phyloP scores from a whole-genome alignment of 2,797 vertebrate species.

The Hemibagrus guttatus region DNA sequence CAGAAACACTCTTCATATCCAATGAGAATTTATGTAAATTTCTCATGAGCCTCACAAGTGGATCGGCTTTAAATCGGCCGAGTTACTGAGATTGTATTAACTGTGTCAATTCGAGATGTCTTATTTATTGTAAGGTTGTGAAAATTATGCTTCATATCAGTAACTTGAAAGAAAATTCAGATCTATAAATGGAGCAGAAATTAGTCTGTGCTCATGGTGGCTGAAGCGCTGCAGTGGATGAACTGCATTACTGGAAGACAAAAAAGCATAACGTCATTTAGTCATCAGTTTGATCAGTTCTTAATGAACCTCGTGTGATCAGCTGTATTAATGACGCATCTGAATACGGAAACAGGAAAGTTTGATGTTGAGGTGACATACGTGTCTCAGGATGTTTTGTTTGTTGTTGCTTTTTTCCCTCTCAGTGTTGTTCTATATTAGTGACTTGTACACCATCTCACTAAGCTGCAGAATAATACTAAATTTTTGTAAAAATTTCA shows the following conservation, averaged over 20 bases:
- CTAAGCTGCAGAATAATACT: not conserved
- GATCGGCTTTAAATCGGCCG: not conserved
- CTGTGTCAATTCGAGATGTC: not conserved
- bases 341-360: no score
- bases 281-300: not conserved
- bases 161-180: not conserved
- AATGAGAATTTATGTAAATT: not conserved
- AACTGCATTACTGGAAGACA: not conserved
- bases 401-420: no score
- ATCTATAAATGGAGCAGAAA: not conserved
- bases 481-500: not conserved
- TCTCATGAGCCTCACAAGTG: not conserved
- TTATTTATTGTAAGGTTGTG: not conserved
- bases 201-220: not conserved
- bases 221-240: not conserved
- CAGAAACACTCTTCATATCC: not conserved
- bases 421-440: no score
- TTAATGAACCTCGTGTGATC: not conserved
- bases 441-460: not conserved
- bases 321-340: no score
- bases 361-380: no score
- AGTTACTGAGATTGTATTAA: not conserved
- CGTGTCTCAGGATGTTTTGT: no score
- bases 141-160: not conserved
- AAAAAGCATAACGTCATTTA: not conserved